phyloP scores from a whole-genome alignment of 2,888 invertebrate genomes.

The Bembecia ichneumoniformis region DNA sequence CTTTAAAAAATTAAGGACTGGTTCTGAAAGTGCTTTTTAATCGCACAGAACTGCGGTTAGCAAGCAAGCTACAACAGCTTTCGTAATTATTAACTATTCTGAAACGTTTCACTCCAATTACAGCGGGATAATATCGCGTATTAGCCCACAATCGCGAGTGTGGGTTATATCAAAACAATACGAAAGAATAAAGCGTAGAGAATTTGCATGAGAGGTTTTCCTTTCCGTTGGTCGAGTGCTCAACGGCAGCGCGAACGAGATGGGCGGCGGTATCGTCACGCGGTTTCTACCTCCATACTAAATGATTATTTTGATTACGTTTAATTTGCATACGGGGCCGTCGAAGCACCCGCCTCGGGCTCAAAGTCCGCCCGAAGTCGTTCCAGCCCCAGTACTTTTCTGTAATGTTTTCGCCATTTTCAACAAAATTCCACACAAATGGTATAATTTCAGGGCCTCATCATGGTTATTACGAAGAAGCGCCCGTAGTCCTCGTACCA shows the following conservation, averaged over 20 bases:
- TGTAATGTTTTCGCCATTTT: conserved; percentile 73
- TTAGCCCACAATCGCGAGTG: conserved; percentile 51
- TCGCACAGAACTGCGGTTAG: no score
- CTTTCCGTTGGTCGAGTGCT: conserved; percentile 26
- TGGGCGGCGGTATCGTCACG: conserved; percentile 19
- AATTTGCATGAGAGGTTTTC: conserved; percentile 58
- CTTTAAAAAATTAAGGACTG: no score
- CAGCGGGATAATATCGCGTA: conserved; percentile 45
- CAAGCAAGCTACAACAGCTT: not conserved
- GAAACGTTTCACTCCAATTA: conserved; percentile 57
- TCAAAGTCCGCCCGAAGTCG: conserved; percentile 44
- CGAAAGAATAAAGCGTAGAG: conserved; percentile 56
- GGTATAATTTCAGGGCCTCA: conserved; percentile 67
- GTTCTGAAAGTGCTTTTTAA: no score
- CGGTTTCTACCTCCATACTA: conserved; percentile 38
- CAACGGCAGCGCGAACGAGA: conserved; percentile 38
- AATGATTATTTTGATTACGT: conserved; percentile 72
- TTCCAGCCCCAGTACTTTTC: conserved; percentile 69
- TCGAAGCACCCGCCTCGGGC: conserved; percentile 44
- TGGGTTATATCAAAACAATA: conserved; percentile 56
- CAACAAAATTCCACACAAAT: conserved; percentile 72
- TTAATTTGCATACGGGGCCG: conserved; percentile 67
- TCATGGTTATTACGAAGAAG: conserved; percentile 70
- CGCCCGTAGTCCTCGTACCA: conserved; percentile 56
- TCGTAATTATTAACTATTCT: conserved; percentile 17